These are phyloP conservation scores for Rhagonycha fulva DNA, from an alignment of 2,888 invertebrate genomes.

Conservation along the genomic window DNA sequence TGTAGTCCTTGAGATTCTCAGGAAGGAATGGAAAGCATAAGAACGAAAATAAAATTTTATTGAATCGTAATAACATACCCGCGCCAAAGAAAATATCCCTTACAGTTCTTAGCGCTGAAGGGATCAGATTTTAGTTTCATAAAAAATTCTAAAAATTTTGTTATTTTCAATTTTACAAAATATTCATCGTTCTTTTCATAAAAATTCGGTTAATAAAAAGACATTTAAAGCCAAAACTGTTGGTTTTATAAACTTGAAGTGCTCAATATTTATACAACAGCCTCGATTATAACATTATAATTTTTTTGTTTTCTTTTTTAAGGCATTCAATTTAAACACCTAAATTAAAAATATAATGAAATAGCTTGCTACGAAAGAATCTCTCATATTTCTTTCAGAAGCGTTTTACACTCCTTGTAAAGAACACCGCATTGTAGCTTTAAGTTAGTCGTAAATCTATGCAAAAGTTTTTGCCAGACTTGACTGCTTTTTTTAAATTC, in stretches of 20 bases:
- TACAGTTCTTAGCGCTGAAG: neutral
- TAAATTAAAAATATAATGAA: neutral
- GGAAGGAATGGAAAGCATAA: neutral
- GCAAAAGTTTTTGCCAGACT: neutral
- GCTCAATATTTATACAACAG: neutral
- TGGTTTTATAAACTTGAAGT: neutral
- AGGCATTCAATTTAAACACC: neutral
- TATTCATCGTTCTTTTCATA: neutral
- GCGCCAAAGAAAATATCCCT: neutral
- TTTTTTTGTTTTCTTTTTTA: neutral
- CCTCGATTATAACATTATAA: neutral
- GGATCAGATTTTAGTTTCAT: neutral
- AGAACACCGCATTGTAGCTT: neutral
- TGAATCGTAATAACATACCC: neutral
- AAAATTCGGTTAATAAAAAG: neutral
- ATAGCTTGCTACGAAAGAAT: neutral
- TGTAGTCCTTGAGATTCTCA: neutral
- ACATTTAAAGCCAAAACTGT: neutral
- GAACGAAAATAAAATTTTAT: neutral
- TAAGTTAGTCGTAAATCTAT: neutral
- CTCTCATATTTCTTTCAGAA: neutral
- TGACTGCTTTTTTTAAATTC: neutral
- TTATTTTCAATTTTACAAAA: neutral
- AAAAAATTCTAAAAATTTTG: neutral
- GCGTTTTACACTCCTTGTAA: neutral